Conservation (phyloP, 2,888 invertebrate species). For the Cephonodes hylas region DNA sequence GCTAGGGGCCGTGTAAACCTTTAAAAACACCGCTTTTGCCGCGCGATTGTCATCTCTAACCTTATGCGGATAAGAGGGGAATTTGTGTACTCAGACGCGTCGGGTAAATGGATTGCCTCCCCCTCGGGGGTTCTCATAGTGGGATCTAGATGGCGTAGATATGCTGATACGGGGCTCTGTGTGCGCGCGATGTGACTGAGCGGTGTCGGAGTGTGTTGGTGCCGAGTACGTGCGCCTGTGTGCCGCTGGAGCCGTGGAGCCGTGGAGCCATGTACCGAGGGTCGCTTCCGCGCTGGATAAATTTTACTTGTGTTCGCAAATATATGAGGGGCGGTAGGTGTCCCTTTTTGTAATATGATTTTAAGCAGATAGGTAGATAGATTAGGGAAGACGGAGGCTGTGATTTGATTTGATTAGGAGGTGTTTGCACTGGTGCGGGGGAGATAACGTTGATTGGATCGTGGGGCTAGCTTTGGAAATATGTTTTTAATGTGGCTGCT, state of each 20-base stretch:
- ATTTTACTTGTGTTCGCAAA: constrained; percentile 79
- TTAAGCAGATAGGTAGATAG: constrained; percentile 79
- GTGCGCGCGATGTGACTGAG: constrained; percentile 55
- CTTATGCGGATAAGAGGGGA: constrained; percentile 65
- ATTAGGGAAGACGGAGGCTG: constrained; percentile 80
- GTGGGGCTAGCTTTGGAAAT: constrained; percentile 71
- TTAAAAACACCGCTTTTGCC: constrained; percentile 76
- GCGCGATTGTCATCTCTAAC: constrained; percentile 77
- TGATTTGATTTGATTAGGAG: constrained; percentile 81
- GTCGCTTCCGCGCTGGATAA: constrained; percentile 75
- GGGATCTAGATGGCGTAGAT: constrained; percentile 82
- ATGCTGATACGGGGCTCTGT: constrained; percentile 72
- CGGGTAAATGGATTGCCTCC: constrained; percentile 80
- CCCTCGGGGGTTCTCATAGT: constrained; percentile 80
- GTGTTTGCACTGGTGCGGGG: constrained; percentile 74
- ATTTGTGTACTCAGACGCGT: constrained; percentile 59
- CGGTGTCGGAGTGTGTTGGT: constrained; percentile 46
- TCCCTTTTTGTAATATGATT: constrained; percentile 81
- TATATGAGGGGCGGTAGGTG: constrained; percentile 77
- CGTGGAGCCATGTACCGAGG: constrained; percentile 65
- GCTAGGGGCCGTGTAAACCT: constrained; percentile 82
- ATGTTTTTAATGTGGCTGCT: constrained; percentile 79
- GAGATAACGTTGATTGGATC: constrained; percentile 79
- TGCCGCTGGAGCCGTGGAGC: constrained; percentile 21
- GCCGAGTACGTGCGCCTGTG: constrained; percentile 43